Percentiles rank a stretch among this genome's conserved stretches.
These are phyloP conservation scores for Chroicocephalus ridibundus DNA, from an alignment of 2,113 vertebrate species.

Conservation along the genomic window DNA sequence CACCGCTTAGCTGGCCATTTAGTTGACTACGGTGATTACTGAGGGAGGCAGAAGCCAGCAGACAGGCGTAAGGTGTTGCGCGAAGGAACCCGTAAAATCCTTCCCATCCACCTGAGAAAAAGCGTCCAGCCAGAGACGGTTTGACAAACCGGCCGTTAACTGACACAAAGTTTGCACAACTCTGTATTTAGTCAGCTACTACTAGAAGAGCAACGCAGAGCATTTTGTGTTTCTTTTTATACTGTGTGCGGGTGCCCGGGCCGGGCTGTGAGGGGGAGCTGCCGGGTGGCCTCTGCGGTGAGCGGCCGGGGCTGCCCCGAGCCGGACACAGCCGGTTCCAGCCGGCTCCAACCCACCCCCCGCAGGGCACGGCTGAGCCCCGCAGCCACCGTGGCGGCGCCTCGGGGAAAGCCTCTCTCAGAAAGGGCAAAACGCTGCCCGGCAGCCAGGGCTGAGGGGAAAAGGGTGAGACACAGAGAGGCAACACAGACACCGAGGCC, in stretches of 20 bases:
- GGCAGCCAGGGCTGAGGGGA: not conserved
- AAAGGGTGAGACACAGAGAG: not conserved
- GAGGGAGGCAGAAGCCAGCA: not conserved
- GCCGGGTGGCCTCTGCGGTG: not conserved
- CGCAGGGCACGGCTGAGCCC: not conserved
- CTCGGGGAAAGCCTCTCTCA: rapidly evolving
- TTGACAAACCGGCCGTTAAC: not conserved
- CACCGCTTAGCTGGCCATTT: not conserved
- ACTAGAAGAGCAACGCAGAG: not conserved
- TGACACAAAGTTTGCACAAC: not conserved
- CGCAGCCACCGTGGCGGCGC: rapidly evolving
- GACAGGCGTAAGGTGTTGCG: not conserved
- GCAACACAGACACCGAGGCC: not conserved
- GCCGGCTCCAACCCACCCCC: rapidly evolving
- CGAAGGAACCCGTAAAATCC: not conserved
- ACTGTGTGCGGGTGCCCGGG: not conserved
- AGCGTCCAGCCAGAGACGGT: not conserved
- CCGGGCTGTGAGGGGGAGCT: not conserved
- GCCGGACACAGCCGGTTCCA: rapidly evolving
- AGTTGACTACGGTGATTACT: not conserved
- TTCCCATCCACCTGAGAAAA: not conserved
- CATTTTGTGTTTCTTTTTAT: not conserved
- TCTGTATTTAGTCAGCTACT: not conserved
- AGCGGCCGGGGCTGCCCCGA: rapidly evolving
- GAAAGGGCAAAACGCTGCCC: not conserved